phyloP scores from a whole-genome alignment of 2,113 vertebrate genomes.

The Clinocottus analis region DNA sequence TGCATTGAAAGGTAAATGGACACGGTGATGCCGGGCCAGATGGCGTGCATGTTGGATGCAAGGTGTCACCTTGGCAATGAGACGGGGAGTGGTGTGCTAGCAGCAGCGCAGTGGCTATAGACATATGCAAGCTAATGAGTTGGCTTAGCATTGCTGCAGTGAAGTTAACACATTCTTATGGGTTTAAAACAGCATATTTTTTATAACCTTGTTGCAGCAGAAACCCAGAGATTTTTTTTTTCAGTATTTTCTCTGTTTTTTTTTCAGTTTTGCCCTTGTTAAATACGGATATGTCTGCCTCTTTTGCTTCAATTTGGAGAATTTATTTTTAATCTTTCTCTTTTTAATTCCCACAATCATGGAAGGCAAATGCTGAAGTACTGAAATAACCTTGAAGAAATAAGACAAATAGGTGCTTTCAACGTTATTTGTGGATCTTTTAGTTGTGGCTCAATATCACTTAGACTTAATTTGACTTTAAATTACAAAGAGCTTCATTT shows the following conservation, averaged over 20 bases:
- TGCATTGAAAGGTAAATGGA: constrained; percentile 22
- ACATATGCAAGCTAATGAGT: constrained; percentile 22
- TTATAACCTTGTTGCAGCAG: neutral
- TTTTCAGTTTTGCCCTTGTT: neutral
- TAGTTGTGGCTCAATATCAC: neutral
- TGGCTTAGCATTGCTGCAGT: neutral
- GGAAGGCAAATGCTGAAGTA: neutral
- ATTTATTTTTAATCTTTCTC: neutral
- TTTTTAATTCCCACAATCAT: neutral
- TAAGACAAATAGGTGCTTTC: neutral
- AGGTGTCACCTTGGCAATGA: constrained; percentile 61
- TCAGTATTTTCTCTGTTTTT: neutral
- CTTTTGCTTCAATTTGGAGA: neutral
- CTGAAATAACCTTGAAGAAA: neutral
- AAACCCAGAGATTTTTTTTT: neutral
- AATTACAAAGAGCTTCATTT: neutral
- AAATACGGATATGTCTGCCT: neutral
- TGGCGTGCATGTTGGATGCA: constrained; percentile 48
- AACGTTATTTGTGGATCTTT: neutral
- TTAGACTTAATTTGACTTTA: neutral
- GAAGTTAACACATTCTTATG: neutral
- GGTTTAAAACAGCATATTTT: neutral
- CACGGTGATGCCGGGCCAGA: constrained; percentile 52
- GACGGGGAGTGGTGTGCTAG: constrained; percentile 12
- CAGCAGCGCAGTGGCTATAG: constrained; percentile 11